Percentiles rank a stretch among this genome's conserved stretches.
Conservation (phyloP, 2,888 invertebrate species). For the Amitus sp. region DNA sequence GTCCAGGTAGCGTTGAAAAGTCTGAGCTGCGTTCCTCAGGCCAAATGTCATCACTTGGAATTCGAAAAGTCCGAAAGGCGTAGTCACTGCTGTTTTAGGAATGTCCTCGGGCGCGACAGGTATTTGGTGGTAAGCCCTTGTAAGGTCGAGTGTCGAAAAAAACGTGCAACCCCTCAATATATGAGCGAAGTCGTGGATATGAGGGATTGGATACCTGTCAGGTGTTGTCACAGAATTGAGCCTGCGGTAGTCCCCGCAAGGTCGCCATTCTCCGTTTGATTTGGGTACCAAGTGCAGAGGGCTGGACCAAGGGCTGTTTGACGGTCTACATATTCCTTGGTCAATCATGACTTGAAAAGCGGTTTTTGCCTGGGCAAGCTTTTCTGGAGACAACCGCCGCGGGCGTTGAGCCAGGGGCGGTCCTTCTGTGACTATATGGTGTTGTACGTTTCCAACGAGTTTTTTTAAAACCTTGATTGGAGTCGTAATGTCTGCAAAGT, state of each 20-base stretch:
- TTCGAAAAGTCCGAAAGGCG: slow-evolving; percentile 53
- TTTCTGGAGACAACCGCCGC: too few relatives aligned
- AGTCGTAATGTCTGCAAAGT: too few relatives aligned
- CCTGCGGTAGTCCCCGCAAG: slow-evolving; percentile 45
- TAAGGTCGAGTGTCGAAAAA: slow-evolving; percentile 31
- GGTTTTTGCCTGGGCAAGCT: too few relatives aligned
- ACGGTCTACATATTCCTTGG: too few relatives aligned
- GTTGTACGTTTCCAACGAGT: too few relatives aligned
- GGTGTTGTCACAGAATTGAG: slow-evolving; percentile 43
- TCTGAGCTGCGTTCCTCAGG: slow-evolving; percentile 46
- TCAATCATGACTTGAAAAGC: too few relatives aligned
- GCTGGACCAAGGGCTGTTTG: too few relatives aligned
- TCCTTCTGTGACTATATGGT: too few relatives aligned
- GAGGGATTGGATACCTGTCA: slow-evolving; percentile 47
- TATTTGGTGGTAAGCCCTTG: slow-evolving; percentile 44
- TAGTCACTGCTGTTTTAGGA: slow-evolving; percentile 39
- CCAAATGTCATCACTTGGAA: slow-evolving; percentile 48
- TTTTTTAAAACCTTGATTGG: too few relatives aligned
- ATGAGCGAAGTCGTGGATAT: slow-evolving; percentile 43
- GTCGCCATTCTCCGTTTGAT: too few relatives aligned
- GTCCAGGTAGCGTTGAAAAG: slow-evolving; percentile 44
- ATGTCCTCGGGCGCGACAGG: slow-evolving; percentile 29
- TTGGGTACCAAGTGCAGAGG: too few relatives aligned
- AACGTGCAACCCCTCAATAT: slow-evolving; percentile 25
- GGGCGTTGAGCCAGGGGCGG: too few relatives aligned